Evolutionary conservation across 2,888 invertebrate genomes (phyloP).

Genomic region (Keiferia lycopersicella): DNA sequence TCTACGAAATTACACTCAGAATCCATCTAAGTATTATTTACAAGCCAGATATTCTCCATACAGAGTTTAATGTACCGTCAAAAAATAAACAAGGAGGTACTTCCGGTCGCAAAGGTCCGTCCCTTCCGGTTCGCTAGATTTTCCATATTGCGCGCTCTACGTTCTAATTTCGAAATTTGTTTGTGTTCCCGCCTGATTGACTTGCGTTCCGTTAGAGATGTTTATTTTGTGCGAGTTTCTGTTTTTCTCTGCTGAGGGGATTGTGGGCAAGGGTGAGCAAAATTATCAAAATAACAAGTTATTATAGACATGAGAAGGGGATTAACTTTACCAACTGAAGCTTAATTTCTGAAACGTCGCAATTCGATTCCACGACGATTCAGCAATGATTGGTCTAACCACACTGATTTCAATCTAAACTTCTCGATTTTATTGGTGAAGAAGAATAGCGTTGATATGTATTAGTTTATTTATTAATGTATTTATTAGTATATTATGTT

Average conservation of each 20-base stretch:
- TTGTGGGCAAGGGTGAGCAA: constrained; percentile 2
- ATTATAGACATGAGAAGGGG: not conserved
- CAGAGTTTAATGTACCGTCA: constrained; percentile 41
- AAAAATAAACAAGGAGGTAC: constrained; percentile 57
- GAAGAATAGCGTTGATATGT: no score
- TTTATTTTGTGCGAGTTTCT: constrained; percentile 22
- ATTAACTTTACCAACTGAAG: not conserved
- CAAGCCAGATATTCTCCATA: constrained; percentile 35
- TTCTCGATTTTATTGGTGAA: no score
- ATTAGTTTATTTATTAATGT: no score
- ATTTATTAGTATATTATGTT: no score
- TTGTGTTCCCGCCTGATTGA: constrained; percentile 59
- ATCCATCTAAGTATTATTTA: constrained; percentile 28
- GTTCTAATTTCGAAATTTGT: constrained; percentile 48
- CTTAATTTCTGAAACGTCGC: no score
- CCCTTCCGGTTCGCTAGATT: constrained; percentile 61
- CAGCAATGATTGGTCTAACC: no score
- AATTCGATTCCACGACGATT: no score
- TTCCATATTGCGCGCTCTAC: constrained; percentile 52
- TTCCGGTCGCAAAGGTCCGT: constrained; percentile 38
- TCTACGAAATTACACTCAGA: constrained; percentile 5
- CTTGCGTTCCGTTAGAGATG: constrained; percentile 25
- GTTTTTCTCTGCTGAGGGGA: constrained; percentile 20
- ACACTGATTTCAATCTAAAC: no score
- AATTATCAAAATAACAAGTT: not conserved